phyloP scores from a whole-genome alignment of 64 coral and sea anemone genomes.

The Actinia equina region DNA sequence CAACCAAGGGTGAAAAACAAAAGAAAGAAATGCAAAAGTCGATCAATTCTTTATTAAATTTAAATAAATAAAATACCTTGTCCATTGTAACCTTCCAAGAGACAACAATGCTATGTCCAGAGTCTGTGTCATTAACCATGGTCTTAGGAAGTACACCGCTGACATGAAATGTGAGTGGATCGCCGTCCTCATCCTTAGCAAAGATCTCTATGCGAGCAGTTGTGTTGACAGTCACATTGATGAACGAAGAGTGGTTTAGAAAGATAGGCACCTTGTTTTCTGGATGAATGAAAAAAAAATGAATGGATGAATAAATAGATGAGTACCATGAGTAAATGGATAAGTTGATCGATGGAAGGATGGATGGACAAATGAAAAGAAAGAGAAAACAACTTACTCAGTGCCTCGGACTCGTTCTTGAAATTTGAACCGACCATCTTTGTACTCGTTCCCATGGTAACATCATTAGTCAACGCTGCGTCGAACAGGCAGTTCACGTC shows the following conservation, averaged over 20 bases:
- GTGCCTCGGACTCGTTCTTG: neutral
- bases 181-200: neutral
- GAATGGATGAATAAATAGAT: too few relatives aligned
- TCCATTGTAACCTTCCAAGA: conserved; percentile 13
- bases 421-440: conserved; percentile 10
- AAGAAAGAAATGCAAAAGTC: too few relatives aligned
- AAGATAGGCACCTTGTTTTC: neutral
- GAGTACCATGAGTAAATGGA: too few relatives aligned
- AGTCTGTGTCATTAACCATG: neutral
- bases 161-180: neutral
- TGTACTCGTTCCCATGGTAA: conserved; percentile 22
- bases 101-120: neutral
- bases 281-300: neutral
- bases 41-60: too few relatives aligned
- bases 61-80: neutral
- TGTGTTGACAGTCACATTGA: neutral
- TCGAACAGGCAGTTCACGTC: conserved; percentile 31
- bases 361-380: too few relatives aligned
- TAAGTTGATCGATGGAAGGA: too few relatives aligned
- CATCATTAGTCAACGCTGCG: conserved; percentile 27
- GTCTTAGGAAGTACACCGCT: neutral
- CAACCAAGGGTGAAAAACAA: too few relatives aligned
- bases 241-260: neutral
- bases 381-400: neutral
- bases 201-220: neutral